Evolutionary conservation across 2,113 vertebrate genomes (phyloP), one percentile per base, ranked within the genome.

Genomic region (Poecilia latipinna): DNA sequence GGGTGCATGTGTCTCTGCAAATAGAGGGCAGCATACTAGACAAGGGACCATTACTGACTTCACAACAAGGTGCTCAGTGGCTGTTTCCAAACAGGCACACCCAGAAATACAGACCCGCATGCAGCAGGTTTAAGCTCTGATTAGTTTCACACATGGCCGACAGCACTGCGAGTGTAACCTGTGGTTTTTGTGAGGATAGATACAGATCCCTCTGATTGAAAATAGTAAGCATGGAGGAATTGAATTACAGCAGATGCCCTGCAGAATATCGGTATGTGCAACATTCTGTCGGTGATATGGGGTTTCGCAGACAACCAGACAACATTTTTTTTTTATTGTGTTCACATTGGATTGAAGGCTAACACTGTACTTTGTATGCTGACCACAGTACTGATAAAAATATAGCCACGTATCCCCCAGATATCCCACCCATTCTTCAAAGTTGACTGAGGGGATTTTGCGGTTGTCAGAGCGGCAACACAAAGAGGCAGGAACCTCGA

Each of bases 131-230:
- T 70, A 68, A 61, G 68, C 68, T 78, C 65, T 65, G 83, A 89
- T 85, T 74, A 82, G 80, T 71, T 85, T 88, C 82, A 86, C 88
- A 82, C 81, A 84, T 78, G 68, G 80, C 72, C 75, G 70, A 82
- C 35, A 67, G 54, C 74, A 76, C 79, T 48, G 68, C 62, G 33
- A 80, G 67, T 64, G 74, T 81, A 79, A 70, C 73, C 66, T 63
- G 60, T 19, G 37, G 73, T 82, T 77, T 73, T 60, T 42, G 64
- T 26, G 66, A 82, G 31, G 70, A 83, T 54, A 29, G 74, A 82
- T 73, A 80, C 77, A 75, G 75, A 80, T 75, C 68, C 74, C 60
- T 75, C 61, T 76, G 83, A 85, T 72, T 78, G 54, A 79, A 82
- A 77, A 82, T 32, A 78, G n/a, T 37, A 78, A 48, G 39, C 72